phyloP scores from a whole-genome alignment of 2,888 invertebrate genomes.

The Drosophila rubida region DNA sequence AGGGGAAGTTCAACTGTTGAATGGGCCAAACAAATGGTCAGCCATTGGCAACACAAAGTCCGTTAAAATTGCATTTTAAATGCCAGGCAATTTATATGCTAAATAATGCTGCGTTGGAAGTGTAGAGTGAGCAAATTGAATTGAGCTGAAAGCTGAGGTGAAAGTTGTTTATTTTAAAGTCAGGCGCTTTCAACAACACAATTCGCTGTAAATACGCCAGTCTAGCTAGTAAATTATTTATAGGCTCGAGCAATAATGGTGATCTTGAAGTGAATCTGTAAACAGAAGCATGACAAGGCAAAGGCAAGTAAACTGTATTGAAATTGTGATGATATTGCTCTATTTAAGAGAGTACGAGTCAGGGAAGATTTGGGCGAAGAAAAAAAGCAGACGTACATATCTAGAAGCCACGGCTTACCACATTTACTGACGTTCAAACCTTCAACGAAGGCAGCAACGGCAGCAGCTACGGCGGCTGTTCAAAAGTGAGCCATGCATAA shows the following conservation, averaged over 20 bases:
- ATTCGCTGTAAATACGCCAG: neutral
- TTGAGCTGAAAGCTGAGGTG: constrained; percentile 21
- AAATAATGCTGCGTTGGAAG: constrained; percentile 47
- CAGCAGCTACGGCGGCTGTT: constrained; percentile 44
- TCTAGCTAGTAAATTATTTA: constrained; percentile 3
- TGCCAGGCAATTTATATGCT: constrained; percentile 70
- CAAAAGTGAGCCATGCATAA: constrained; percentile 79
- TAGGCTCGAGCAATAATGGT: neutral
- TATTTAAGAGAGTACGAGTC: neutral
- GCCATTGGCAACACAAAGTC: constrained; percentile 55
- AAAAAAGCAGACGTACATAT: neutral
- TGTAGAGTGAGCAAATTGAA: constrained; percentile 54
- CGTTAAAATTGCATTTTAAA: constrained; percentile 67
- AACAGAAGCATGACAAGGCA: neutral
- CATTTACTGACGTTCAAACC: constrained; percentile 25
- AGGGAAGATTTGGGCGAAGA: constrained; percentile 2
- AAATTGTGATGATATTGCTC: constrained; percentile 22
- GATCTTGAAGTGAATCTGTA: neutral
- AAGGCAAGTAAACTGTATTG: neutral
- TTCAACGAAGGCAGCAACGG: neutral
- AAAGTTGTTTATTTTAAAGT: constrained; percentile 3
- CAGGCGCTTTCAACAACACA: neutral
- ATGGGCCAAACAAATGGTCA: constrained; percentile 47
- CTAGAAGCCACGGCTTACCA: constrained; percentile 8
- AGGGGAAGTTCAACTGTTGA: constrained; percentile 58